Evolutionary conservation across 2,888 invertebrate species (phyloP), one percentile per base, ranked within the genome.

Genomic region (Cosmia trapezina): DNA sequence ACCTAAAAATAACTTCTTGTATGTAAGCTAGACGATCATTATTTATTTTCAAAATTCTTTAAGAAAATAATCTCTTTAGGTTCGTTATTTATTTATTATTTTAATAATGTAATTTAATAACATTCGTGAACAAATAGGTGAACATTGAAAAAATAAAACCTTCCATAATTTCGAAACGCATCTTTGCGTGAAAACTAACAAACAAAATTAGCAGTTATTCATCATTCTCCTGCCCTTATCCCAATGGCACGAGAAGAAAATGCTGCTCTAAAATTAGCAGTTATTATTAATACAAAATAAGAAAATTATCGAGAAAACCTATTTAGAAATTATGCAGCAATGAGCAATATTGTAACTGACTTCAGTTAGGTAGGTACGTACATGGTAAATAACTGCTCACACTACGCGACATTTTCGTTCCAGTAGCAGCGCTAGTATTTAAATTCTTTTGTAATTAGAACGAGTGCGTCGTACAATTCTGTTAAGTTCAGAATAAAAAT

Each of bases 401-500:
- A 68, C 11, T 45, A 57, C 53, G 51, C 51, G 53, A 65, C 61
- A 69, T 66, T 68, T 74, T 59, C 11, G 45, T 80, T 56, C 49
- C 45, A 79, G 56, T 49, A 67, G 56, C 53, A 22, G 19, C 60
- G 7, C 71, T 67, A 56, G 70, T 63, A 71, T 80, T 83, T 85
- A 72, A 85, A 73, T 65, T 73, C 64, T 83, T 80, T 78, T 70
- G 72, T 74, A 81, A 85, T 78, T 83, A 83, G 60, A 84, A 69
- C 59, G 57, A 83, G 81, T 81, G 70, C 61, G 54, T 63, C 62
- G 47, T 70, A 80, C 67, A 83, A 65, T 73, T 81, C 69, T 65
- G 84, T 75, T 67, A 71, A 63, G 70, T 72, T 62, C 62, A 61
- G 78, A 83, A 85, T 75, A 75, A 83, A 78, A 80, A 70, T 68